Evolutionary conservation across 64 coral and sea anemone species (phyloP), one percentile per base, ranked within the genome.

Genomic region (Actinia equina): DNA sequence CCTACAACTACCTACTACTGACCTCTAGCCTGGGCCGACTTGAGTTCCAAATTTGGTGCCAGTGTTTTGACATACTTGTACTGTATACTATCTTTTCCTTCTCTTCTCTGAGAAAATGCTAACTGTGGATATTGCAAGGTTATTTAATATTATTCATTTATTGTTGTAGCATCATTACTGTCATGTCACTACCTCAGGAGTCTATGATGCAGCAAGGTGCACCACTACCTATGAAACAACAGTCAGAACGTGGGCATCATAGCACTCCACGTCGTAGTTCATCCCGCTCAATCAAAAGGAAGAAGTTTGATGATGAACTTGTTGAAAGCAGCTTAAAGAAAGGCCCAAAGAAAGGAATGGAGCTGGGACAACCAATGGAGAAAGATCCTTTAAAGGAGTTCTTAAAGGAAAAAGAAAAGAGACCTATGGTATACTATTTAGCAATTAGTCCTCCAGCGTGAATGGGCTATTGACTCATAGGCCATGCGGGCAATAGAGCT

Each of bases 301-400:
- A 99, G 63, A 99, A 99, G 86, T 99, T 99, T 99, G 96, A 99
- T 76, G 96, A 99, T 95, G 96, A 99, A 71, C 91, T 99, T 65
- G 96, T 99, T 18, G 96, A 99, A 59, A 99, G 96, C 70, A 99
- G 96, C 82, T 78, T 99, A 15, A 99, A 99, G 53, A 99, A 99
- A 71, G 77, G 86, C 3, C 89, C 93, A 43, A 99, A 99, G 81
- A 87, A 89, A 69, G 86, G 85, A 57, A 88, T 82, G 27, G 91
- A 95, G 27, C 86, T 80, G 57, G 89, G 82, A 17, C 56, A 44
- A 17, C 67, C 80, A 7, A 13, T 88, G 15, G 77, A 20, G 86
- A 95, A 70, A 91, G 89, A 78, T 76, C 79, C 44, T 80, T 79
- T 61, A 92, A 95, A 84, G 81, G 52, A 71, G 54, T 44, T 92